These are phyloP conservation scores for Hemicentrotus pulcherrimus DNA, from an alignment of 35 echinoderm and acorn worm genomes.

Conservation along the genomic window DNA sequence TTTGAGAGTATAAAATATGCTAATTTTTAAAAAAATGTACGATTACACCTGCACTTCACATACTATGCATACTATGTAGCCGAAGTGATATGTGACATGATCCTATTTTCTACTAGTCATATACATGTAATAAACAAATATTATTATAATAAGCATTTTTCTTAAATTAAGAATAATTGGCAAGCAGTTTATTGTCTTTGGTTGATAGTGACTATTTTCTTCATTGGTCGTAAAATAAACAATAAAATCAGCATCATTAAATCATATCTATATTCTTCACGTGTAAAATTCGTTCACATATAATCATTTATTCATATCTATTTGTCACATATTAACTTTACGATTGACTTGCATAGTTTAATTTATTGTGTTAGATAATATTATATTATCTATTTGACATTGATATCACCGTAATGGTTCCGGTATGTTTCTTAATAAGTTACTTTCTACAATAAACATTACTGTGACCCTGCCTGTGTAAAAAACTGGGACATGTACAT, in stretches of 20 bases:
- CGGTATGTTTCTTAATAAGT: background rate
- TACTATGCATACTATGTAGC: too few species aligned
- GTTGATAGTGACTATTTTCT: background rate
- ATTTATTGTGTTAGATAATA: background rate
- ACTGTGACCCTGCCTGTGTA: too few species aligned
- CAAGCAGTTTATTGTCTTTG: background rate
- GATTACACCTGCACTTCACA: too few species aligned
- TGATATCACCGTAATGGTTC: background rate
- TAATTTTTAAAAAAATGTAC: too few species aligned
- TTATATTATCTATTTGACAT: background rate
- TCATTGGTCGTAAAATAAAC: background rate
- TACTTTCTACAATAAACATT: background rate
- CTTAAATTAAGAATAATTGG: background rate
- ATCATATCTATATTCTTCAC: background rate
- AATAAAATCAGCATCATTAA: background rate
- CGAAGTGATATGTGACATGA: too few species aligned
- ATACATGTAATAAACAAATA: too few species aligned
- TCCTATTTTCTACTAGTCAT: too few species aligned
- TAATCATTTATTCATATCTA: background rate
- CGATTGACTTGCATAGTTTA: background rate
- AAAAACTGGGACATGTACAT: too few species aligned
- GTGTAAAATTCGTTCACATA: background rate
- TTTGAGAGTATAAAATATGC: too few species aligned
- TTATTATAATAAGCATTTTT: too few species aligned
- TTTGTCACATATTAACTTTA: background rate